These are phyloP conservation scores for Drosophila barbarae DNA, from an alignment of 2,888 invertebrate species.

Conservation along the genomic window DNA sequence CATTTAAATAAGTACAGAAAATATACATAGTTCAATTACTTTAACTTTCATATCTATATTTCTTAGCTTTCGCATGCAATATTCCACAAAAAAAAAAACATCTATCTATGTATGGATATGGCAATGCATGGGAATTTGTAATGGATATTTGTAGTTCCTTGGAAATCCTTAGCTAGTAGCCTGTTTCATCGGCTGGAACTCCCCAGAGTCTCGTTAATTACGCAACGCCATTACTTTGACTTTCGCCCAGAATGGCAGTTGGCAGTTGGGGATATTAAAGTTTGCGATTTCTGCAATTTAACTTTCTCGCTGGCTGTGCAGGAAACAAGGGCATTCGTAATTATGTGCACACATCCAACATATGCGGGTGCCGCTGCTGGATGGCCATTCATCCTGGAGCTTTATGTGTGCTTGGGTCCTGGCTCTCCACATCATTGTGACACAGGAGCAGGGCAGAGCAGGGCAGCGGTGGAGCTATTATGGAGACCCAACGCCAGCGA, in stretches of 20 bases:
- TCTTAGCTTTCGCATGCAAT: not conserved
- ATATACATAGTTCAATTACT: not conserved
- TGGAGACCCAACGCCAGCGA: slow-evolving; percentile 49
- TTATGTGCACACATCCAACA: slow-evolving; percentile 46
- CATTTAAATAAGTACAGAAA: not conserved
- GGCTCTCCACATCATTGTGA: slow-evolving; percentile 2
- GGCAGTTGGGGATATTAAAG: slow-evolving; percentile 52
- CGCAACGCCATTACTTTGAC: slow-evolving; percentile 68
- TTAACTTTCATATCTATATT: not conserved
- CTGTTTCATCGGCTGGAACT: slow-evolving; percentile 58
- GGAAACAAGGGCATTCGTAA: slow-evolving; percentile 50
- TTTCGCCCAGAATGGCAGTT: slow-evolving; percentile 36
- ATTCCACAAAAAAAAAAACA: not conserved
- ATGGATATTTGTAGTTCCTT: slow-evolving; percentile 5
- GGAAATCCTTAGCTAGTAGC: not conserved
- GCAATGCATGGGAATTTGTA: slow-evolving; percentile 5
- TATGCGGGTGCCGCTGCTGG: slow-evolving; percentile 29
- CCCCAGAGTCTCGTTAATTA: slow-evolving; percentile 68
- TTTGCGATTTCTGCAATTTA: slow-evolving; percentile 68
- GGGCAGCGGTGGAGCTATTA: slow-evolving; percentile 78
- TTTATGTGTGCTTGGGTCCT: slow-evolving; percentile 34
- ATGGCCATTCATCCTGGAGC: slow-evolving; percentile 64
- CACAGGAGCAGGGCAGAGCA: slow-evolving; percentile 15
- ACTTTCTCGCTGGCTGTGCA: slow-evolving; percentile 58
- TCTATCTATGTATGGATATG: no score